Percentiles rank a stretch among this genome's conserved stretches.
Evolutionary conservation across 1,140 invertebrate genomes (phyloP).

Genomic region (Drosophila sechellia): DNA sequence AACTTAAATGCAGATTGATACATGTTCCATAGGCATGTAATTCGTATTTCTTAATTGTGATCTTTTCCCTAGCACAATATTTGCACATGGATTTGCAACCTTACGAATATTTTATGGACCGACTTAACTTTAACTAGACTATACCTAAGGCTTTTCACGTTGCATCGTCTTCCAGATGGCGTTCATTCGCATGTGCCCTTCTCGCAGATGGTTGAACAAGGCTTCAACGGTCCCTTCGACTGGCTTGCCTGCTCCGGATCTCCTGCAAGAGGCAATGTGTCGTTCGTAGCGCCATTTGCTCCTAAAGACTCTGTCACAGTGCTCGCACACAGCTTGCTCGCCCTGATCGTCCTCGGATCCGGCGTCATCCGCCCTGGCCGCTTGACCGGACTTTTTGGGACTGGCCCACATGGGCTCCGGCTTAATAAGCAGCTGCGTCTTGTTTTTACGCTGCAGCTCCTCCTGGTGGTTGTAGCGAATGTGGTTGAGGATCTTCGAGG

Average conservation of each 20-base stretch:
- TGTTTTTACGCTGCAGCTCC: slow-evolving; percentile 63
- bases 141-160: slow-evolving; percentile 1
- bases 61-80: no score
- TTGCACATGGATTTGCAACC: no score
- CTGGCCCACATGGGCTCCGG: slow-evolving; percentile 51
- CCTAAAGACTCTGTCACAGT: slow-evolving; percentile 49
- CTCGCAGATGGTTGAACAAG: slow-evolving; percentile 48
- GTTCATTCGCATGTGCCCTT: slow-evolving; percentile 47
- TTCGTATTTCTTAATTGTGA: no score
- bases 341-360: slow-evolving; percentile 3
- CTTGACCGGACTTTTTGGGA: slow-evolving; percentile 2
- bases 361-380: background rate
- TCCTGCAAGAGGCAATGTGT: slow-evolving; percentile 32
- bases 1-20: no score
- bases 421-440: slow-evolving; percentile 62
- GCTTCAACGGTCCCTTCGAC: slow-evolving; percentile 23
- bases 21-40: no score
- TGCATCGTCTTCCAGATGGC: slow-evolving; percentile 44
- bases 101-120: no score
- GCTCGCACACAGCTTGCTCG: slow-evolving; percentile 30
- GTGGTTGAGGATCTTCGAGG: slow-evolving; percentile 73
- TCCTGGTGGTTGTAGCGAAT: slow-evolving; percentile 70
- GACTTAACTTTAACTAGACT: background rate
- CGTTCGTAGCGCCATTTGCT: slow-evolving; percentile 44
- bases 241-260: background rate